A percentile compares a stretch with the other conserved stretches of the same genome.
Evolutionary conservation across 37 sponge, comb jelly and placozoan genomes (phyloP).

Genomic region (Spongia lamella): DNA sequence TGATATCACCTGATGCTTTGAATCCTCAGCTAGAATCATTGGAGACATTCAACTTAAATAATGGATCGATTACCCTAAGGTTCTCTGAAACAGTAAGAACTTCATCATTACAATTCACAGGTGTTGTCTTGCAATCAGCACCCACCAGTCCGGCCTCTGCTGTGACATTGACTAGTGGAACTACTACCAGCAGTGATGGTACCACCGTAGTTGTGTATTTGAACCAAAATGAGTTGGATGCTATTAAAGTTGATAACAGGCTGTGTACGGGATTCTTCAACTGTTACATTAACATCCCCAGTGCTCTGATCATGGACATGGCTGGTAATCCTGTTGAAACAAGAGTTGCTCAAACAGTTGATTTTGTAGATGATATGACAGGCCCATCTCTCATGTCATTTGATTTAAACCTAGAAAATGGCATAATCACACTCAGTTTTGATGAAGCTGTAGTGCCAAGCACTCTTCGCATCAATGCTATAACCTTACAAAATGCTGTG

Average conservation of each 20-base stretch:
- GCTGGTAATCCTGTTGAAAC: conserved; percentile 35
- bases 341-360: neutral
- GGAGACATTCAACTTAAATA: conserved; percentile 48
- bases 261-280: conserved; percentile 57
- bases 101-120: conserved; percentile 41
- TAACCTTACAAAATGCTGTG: conserved; percentile 71
- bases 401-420: conserved; percentile 70
- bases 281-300: conserved; percentile 60
- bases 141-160: neutral
- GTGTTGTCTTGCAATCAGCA: conserved; percentile 35
- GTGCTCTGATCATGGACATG: conserved; percentile 54
- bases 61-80: conserved; percentile 57
- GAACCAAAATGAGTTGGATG: conserved; percentile 16
- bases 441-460: conserved; percentile 68
- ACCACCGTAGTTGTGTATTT: conserved; percentile 30
- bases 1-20: conserved; percentile 49
- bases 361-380: conserved; percentile 56
- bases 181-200: conserved; percentile 56
- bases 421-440: conserved; percentile 61
- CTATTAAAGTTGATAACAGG: conserved; percentile 35
- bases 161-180: conserved; percentile 46
- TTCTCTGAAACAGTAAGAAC: conserved; percentile 84
- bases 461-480: conserved; percentile 40
- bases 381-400: conserved; percentile 56
- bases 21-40: conserved; percentile 53